Evolutionary conservation across 2,888 invertebrate species (phyloP).

Genomic region (Ditylenchus weischeri): DNA sequence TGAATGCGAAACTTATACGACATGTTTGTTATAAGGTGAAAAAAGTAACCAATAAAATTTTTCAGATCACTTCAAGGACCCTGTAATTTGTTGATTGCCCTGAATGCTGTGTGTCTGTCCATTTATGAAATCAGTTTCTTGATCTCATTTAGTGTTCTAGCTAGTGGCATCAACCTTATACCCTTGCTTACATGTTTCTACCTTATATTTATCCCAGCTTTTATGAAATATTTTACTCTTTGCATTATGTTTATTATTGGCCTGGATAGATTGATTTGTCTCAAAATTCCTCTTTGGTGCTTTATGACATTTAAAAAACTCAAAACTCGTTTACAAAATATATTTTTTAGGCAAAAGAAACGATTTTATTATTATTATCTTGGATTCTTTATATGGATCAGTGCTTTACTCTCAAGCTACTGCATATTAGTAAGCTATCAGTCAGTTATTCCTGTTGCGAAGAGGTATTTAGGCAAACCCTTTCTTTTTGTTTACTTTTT

Average conservation of each 20-base stretch:
- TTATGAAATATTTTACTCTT: conserved; percentile 7
- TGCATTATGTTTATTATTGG: conserved; percentile 1
- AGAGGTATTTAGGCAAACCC: not conserved
- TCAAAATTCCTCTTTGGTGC: not conserved
- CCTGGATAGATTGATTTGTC: not conserved
- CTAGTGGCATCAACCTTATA: conserved; percentile 1
- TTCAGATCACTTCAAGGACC: conserved; percentile 4
- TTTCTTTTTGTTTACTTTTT: not conserved
- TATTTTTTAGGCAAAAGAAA: not conserved
- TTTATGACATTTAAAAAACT: not conserved
- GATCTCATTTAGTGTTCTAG: not conserved
- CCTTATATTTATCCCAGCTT: not conserved
- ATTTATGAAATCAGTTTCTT: conserved; percentile 1
- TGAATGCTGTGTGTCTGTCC: not conserved
- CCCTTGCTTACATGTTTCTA: not conserved
- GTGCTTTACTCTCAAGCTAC: not conserved
- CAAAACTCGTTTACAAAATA: not conserved
- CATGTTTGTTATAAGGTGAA: too few species aligned
- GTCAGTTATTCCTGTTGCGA: not conserved
- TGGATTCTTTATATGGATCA: not conserved
- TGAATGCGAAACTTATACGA: too few species aligned
- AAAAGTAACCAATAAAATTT: too few species aligned
- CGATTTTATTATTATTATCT: not conserved
- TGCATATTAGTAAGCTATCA: not conserved
- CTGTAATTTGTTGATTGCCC: conserved; percentile 6